Percentiles rank a stretch among this genome's conserved stretches.
Conservation (phyloP, 2,113 vertebrate species). For the Mola mola region DNA sequence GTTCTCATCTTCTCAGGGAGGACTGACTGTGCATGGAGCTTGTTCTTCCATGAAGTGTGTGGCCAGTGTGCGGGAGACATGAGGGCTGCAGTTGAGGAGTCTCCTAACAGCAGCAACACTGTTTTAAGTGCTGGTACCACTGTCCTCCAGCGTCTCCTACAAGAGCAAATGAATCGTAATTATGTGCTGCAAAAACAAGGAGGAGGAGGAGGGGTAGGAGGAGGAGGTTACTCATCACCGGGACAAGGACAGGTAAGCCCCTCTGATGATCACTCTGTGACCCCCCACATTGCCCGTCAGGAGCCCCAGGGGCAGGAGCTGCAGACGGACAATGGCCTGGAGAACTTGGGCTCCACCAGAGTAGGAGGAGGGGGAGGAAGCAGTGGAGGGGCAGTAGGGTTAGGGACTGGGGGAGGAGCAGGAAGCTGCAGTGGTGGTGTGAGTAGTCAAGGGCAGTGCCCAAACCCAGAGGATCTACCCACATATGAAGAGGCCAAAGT, state of each 20-base stretch:
- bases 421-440: constrained; percentile 79
- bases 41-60: constrained; percentile 88
- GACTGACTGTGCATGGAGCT: constrained; percentile 83
- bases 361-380: constrained; percentile 68
- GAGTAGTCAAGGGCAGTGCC: constrained; percentile 76
- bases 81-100: constrained; percentile 93
- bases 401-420: constrained; percentile 31
- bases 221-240: constrained; percentile 65
- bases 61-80: constrained; percentile 85
- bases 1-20: constrained; percentile 83
- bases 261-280: constrained; percentile 88
- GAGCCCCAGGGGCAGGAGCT: constrained; percentile 99
- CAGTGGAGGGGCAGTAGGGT: constrained; percentile 83
- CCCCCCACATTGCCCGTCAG: constrained; percentile 92
- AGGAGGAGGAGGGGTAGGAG: constrained; percentile 33
- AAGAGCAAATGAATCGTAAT: constrained; percentile 97
- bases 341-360: constrained; percentile 89
- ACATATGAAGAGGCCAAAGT: constrained; percentile 99
- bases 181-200: constrained; percentile 84
- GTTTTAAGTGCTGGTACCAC: constrained; percentile 84
- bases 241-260: constrained; percentile 71
- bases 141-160: constrained; percentile 95
- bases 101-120: constrained; percentile 81
- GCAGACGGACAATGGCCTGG: constrained; percentile 92
- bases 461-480: constrained; percentile 91